Conservation (phyloP, 1,140 invertebrate species). For the Meteorus sp. region DNA sequence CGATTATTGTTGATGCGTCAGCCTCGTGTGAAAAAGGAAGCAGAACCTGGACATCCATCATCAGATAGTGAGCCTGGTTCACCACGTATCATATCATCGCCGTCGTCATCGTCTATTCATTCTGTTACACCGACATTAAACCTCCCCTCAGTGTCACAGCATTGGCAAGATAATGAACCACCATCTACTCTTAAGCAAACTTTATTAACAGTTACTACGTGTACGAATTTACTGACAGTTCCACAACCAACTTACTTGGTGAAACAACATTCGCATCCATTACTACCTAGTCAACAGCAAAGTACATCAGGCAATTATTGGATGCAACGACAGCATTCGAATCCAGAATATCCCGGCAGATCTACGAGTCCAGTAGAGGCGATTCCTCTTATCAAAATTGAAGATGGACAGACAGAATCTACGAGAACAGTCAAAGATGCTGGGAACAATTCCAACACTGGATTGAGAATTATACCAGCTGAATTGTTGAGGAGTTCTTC, state of each 20-base stretch:
- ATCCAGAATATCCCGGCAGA: slow-evolving; percentile 51
- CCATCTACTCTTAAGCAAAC: slow-evolving; percentile 31
- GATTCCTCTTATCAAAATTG: slow-evolving; percentile 42
- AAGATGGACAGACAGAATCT: slow-evolving; percentile 30
- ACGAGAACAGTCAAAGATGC: slow-evolving; percentile 12
- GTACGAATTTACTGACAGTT: slow-evolving; percentile 64
- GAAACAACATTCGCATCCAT: slow-evolving; percentile 70
- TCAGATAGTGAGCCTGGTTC: slow-evolving; percentile 60
- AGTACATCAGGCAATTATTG: slow-evolving; percentile 34
- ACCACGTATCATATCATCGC: slow-evolving; percentile 43
- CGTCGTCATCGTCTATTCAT: slow-evolving; percentile 49
- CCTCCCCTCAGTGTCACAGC: slow-evolving; percentile 65
- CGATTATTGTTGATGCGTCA: slow-evolving; percentile 66
- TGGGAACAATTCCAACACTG: slow-evolving; percentile 24
- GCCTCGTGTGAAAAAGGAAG: slow-evolving; percentile 67
- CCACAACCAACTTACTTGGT: slow-evolving; percentile 62
- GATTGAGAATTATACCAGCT: slow-evolving; percentile 38
- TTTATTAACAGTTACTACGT: slow-evolving; percentile 38
- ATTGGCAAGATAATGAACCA: slow-evolving; percentile 51
- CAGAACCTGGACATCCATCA: slow-evolving; percentile 60
- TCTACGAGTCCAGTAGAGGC: slow-evolving; percentile 44
- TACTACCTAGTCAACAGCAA: slow-evolving; percentile 61
- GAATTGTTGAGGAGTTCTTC: slow-evolving; percentile 60
- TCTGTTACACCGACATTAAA: slow-evolving; percentile 56
- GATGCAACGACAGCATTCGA: slow-evolving; percentile 61